These are phyloP conservation scores for Talpa occidentalis DNA, from an alignment of 2,113 vertebrate genomes.

Conservation along the genomic window DNA sequence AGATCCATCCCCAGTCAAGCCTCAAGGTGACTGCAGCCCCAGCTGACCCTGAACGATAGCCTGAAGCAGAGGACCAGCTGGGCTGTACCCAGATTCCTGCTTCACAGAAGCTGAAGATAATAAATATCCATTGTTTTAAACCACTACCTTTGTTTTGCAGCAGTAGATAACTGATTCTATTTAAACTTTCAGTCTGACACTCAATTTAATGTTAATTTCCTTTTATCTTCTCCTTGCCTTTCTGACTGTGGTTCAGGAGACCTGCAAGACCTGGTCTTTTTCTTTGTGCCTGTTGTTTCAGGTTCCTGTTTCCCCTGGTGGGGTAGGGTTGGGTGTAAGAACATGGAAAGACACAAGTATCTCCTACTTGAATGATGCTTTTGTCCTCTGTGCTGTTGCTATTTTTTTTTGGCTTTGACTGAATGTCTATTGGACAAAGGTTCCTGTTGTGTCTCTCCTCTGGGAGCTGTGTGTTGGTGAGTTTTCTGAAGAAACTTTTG, in stretches of 20 bases:
- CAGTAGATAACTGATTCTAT: background rate
- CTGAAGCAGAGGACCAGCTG: background rate
- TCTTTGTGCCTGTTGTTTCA: background rate
- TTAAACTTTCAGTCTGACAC: background rate
- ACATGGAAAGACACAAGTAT: background rate
- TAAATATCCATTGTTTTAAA: background rate
- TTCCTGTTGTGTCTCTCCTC: background rate
- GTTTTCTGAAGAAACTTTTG: background rate
- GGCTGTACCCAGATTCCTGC: background rate
- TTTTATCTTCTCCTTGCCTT: background rate
- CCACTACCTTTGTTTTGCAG: background rate
- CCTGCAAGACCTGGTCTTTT: background rate
- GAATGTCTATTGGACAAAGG: background rate
- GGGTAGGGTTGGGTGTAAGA: background rate
- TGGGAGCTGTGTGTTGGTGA: background rate
- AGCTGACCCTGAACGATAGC: background rate
- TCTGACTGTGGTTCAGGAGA: background rate
- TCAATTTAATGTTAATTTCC: background rate
- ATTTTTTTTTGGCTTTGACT: constrained; percentile 6
- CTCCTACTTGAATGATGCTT: background rate
- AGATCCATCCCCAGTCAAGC: background rate
- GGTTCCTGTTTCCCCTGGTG: background rate
- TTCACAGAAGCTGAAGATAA: background rate
- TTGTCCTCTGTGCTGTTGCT: background rate
- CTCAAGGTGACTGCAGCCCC: background rate